phyloP scores from a whole-genome alignment of 2,888 invertebrate genomes.

The Schizaphis graminum region DNA sequence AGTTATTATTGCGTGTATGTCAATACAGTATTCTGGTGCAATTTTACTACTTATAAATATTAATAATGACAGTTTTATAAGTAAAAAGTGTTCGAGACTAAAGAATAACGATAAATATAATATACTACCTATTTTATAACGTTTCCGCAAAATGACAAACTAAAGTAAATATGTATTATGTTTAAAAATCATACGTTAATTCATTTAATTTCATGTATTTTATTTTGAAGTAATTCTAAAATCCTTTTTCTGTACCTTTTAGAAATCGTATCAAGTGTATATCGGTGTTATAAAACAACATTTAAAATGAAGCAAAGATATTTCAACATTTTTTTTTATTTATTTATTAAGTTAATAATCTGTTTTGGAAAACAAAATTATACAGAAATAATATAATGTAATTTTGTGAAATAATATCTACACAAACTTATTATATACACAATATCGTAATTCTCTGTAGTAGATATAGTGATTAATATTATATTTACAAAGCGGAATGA shows the following conservation, averaged over 20 bases:
- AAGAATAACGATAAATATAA: too few species aligned
- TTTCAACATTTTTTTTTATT: too few species aligned
- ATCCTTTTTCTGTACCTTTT: too few species aligned
- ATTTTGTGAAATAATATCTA: background rate
- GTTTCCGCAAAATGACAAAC: background rate
- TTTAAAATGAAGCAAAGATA: too few species aligned
- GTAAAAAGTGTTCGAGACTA: too few species aligned
- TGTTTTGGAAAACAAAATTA: too few species aligned
- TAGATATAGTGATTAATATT: background rate
- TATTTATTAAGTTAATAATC: too few species aligned
- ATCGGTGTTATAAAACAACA: background rate
- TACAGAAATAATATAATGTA: background rate
- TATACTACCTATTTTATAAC: background rate
- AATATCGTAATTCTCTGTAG: background rate
- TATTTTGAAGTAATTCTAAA: background rate
- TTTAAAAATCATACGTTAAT: background rate
- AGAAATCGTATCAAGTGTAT: too few species aligned
- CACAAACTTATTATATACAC: background rate
- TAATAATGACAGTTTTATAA: too few species aligned
- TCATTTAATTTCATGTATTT: background rate
- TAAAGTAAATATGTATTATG: background rate
- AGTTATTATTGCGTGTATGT: background rate
- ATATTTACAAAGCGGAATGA: background rate
- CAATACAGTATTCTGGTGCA: background rate
- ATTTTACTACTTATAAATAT: too few species aligned